Evolutionary conservation across 2,797 vertebrate species (phyloP).

Genomic region (Remorina albescens): DNA sequence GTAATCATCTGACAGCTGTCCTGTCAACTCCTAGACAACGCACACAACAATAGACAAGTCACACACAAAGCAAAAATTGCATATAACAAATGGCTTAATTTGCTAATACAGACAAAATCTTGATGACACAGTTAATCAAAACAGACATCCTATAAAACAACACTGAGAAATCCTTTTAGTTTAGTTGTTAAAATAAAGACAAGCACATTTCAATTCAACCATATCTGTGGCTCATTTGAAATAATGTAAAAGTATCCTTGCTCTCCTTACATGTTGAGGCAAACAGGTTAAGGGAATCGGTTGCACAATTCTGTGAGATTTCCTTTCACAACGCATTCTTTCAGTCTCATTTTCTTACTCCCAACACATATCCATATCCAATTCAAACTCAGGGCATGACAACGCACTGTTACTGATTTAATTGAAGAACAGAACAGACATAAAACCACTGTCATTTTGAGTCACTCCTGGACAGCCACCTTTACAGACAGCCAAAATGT

Average conservation of each 20-base stretch:
- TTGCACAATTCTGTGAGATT: constrained; percentile 79
- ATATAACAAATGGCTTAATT: constrained; percentile 14
- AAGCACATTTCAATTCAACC: constrained; percentile 17
- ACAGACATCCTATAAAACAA: constrained; percentile 15
- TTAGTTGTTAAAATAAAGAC: constrained; percentile 25
- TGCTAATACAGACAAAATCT: constrained; percentile 2
- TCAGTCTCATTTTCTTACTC: constrained; percentile 61
- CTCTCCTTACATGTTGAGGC: constrained; percentile 77
- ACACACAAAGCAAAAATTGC: constrained; percentile 26
- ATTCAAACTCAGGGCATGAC: constrained; percentile 12
- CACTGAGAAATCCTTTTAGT: constrained; percentile 1
- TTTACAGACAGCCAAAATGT: constrained; percentile 44
- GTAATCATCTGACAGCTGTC: constrained; percentile 88
- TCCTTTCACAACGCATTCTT: constrained; percentile 74
- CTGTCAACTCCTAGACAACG: constrained; percentile 90
- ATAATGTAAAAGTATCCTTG: constrained; percentile 44
- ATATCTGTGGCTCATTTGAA: constrained; percentile 35
- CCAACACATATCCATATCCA: constrained; percentile 33
- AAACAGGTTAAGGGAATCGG: constrained; percentile 56
- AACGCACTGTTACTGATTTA: constrained; percentile 1
- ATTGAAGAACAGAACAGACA: constrained; percentile 31
- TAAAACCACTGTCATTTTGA: constrained; percentile 46
- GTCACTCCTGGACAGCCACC: constrained; percentile 35
- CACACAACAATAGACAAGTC: constrained; percentile 10
- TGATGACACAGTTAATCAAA: constrained; percentile 25